phyloP scores from a whole-genome alignment of 2,888 invertebrate genomes.

The Charanyca ferruginea region DNA sequence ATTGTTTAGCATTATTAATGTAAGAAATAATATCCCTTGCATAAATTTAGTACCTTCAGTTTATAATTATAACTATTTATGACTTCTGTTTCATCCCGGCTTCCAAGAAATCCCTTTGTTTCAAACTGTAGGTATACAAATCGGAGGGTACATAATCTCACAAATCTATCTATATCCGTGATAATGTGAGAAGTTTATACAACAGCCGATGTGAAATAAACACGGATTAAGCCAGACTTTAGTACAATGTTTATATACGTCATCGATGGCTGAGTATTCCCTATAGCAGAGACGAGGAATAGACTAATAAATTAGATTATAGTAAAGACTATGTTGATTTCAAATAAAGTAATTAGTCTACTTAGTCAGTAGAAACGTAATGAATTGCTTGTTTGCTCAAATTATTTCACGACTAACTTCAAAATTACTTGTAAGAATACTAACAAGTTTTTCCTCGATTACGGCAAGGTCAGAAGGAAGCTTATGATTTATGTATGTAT shows the following conservation, averaged over 20 bases:
- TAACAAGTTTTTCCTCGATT: too few relatives aligned
- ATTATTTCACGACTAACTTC: too few relatives aligned
- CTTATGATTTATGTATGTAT: too few relatives aligned
- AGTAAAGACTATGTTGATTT: too few relatives aligned
- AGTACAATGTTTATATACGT: neutral
- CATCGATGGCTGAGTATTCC: too few relatives aligned
- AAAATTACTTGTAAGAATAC: too few relatives aligned
- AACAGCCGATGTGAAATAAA: conserved; percentile 10
- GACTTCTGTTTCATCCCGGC: conserved; percentile 25
- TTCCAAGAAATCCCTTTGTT: conserved; percentile 50
- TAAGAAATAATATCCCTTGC: conserved; percentile 39
- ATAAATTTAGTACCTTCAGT: conserved; percentile 29
- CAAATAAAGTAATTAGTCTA: too few relatives aligned
- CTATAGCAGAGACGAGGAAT: too few relatives aligned
- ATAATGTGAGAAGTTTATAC: conserved; percentile 17
- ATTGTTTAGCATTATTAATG: conserved; percentile 33
- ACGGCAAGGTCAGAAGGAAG: too few relatives aligned
- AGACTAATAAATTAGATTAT: too few relatives aligned
- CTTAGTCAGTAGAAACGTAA: too few relatives aligned
- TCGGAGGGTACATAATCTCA: neutral
- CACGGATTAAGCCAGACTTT: neutral
- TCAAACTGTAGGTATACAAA: conserved; percentile 1
- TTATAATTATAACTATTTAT: conserved; percentile 43
- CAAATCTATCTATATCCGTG: conserved; percentile 1
- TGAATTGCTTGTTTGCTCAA: too few relatives aligned